Conservation (phyloP, 2,797 vertebrate species). For the Crocidura indochinensis region DNA sequence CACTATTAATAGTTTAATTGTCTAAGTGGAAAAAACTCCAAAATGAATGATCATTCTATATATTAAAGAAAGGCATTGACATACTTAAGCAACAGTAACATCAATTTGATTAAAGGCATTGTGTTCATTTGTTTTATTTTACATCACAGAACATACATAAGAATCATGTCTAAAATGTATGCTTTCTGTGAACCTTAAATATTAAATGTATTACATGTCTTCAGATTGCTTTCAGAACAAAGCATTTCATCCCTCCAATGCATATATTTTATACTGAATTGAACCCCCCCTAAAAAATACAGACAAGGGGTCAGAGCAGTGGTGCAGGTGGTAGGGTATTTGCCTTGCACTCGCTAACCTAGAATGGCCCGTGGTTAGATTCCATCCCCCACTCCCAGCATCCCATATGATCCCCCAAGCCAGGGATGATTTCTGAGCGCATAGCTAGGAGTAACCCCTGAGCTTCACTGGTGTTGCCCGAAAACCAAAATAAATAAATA, state of each 20-base stretch:
- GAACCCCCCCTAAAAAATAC: too few species aligned
- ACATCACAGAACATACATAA: not conserved
- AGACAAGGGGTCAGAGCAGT: too few species aligned
- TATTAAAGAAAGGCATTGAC: not conserved
- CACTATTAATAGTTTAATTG: constrained; percentile 14
- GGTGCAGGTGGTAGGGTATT: too few species aligned
- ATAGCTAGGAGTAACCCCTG: too few species aligned
- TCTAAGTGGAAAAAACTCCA: constrained; percentile 19
- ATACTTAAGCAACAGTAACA: not conserved
- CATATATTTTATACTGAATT: not conserved
- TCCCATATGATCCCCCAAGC: too few species aligned
- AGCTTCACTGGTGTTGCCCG: too few species aligned
- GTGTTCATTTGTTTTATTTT: constrained; percentile 9
- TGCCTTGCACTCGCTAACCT: too few species aligned
- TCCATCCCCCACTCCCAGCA: too few species aligned
- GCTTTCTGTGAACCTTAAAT: constrained; percentile 33
- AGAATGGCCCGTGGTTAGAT: too few species aligned
- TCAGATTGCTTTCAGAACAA: constrained; percentile 39
- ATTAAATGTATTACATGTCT: constrained; percentile 18
- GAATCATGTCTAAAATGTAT: constrained; percentile 18
- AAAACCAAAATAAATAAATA: too few species aligned
- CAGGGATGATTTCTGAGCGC: too few species aligned
- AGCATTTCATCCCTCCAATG: not conserved
- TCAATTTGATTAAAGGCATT: constrained; percentile 4
- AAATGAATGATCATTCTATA: constrained; percentile 23